A percentile compares a stretch with the other conserved stretches of the same genome.
These are phyloP conservation scores for Acrocephalus kingi DNA, from an alignment of 2,113 vertebrate species.

Conservation along the genomic window DNA sequence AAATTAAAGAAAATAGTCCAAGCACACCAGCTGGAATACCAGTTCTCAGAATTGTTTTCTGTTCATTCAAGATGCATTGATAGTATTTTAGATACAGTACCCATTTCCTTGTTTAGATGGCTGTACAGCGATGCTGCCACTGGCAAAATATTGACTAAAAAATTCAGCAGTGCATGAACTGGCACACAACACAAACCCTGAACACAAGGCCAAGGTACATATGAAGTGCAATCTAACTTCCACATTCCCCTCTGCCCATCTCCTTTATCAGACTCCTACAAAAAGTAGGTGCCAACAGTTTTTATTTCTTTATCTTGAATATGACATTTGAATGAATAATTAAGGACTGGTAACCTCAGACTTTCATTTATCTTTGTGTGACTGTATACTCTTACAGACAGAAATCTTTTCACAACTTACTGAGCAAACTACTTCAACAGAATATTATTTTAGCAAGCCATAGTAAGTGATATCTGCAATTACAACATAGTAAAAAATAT, in stretches of 20 bases:
- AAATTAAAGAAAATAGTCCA: neutral
- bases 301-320: neutral
- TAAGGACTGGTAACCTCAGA: neutral
- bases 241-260: neutral
- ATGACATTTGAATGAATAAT: neutral
- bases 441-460: neutral
- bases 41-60: neutral
- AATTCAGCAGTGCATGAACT: neutral
- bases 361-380: neutral
- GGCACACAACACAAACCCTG: neutral
- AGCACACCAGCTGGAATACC: neutral
- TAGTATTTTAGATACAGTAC: neutral
- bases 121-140: neutral
- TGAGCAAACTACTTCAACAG: neutral
- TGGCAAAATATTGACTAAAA: neutral
- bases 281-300: neutral
- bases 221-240: neutral
- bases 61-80: neutral
- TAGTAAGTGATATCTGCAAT: neutral
- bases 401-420: neutral
- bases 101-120: neutral
- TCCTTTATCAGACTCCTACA: neutral
- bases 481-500: neutral
- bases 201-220: neutral
- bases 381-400: neutral